Evolutionary conservation across 2,113 vertebrate genomes (phyloP).

Genomic region (Corvus hawaiiensis): DNA sequence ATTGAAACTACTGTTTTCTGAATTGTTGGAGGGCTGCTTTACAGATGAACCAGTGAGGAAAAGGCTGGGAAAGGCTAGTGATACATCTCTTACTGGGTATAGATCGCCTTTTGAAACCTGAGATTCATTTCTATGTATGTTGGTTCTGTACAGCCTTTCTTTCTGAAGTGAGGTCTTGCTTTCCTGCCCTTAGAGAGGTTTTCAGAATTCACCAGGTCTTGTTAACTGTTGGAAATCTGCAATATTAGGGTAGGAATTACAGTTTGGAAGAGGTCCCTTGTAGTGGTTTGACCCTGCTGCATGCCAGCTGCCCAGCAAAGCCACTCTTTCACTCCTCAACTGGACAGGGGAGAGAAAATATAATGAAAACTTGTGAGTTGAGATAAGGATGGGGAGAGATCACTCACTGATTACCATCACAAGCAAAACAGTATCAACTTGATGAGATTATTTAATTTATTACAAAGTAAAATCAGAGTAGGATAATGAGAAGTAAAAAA

Average conservation of each 20-base stretch:
- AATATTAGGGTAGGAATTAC: neutral
- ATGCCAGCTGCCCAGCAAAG: neutral
- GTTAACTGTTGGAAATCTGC: neutral
- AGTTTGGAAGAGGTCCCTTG: neutral
- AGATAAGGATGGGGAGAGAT: neutral
- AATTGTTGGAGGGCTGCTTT: neutral
- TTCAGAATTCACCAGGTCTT: neutral
- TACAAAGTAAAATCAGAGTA: neutral
- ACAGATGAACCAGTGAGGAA: neutral
- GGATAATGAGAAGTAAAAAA: neutral
- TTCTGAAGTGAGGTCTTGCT: neutral
- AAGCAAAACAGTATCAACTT: neutral
- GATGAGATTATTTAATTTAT: neutral
- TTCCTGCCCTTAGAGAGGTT: neutral
- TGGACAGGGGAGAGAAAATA: neutral
- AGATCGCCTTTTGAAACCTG: neutral
- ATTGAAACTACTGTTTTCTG: neutral
- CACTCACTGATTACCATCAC: neutral
- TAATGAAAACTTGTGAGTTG: neutral
- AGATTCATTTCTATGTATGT: neutral
- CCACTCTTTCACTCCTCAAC: neutral
- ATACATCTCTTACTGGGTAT: fast-evolving
- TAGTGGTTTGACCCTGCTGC: neutral
- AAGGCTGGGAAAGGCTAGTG: neutral
- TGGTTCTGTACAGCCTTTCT: neutral